phyloP scores from a whole-genome alignment of 2,113 vertebrate genomes.

The Pontoporia blainvillei region DNA sequence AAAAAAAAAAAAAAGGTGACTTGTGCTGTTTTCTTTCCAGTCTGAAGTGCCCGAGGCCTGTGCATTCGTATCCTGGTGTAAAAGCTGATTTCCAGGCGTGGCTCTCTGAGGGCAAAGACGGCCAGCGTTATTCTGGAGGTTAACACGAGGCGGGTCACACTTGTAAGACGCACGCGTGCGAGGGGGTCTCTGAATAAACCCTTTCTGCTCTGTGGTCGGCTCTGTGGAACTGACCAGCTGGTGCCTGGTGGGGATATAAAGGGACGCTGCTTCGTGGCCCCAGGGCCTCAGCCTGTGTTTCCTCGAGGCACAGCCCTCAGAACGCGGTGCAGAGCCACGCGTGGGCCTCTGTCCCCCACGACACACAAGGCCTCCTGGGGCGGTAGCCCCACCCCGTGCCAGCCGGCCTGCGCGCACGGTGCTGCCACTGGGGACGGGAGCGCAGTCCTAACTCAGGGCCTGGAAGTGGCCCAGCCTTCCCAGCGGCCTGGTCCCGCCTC shows the following conservation, averaged over 20 bases:
- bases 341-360: neutral
- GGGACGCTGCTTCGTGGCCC: neutral
- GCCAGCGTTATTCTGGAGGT: accelerated
- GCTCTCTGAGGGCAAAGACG: accelerated
- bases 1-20: too few relatives aligned
- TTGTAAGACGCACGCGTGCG: accelerated
- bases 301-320: neutral
- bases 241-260: accelerated
- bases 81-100: neutral
- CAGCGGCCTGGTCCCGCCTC: conserved; percentile 78
- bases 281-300: neutral
- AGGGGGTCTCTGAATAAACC: neutral
- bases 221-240: accelerated
- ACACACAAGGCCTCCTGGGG: neutral
- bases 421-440: accelerated
- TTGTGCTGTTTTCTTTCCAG: neutral
- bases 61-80: accelerated
- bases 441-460: neutral
- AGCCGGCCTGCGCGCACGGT: accelerated
- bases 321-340: accelerated
- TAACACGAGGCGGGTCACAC: accelerated
- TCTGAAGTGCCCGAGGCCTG: accelerated
- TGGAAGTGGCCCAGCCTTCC: conserved; percentile 62
- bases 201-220: accelerated
- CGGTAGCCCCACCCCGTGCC: too few relatives aligned